A percentile compares a stretch with the other conserved stretches of the same genome.
phyloP scores from a whole-genome alignment of 1,140 invertebrate species.

The Drosophila subobscura region DNA sequence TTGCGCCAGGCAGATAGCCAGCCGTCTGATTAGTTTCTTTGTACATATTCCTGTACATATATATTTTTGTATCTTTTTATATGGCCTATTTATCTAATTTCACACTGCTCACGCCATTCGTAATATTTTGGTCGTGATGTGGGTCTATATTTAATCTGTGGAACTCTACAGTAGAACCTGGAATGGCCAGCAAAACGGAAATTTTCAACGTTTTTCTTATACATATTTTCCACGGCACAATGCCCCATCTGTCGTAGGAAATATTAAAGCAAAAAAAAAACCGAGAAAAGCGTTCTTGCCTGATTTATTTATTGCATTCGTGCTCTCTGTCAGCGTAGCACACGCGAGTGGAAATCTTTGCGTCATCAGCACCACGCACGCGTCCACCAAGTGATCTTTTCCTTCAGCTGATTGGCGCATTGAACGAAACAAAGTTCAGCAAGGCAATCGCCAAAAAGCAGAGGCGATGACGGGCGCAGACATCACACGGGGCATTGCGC shows the following conservation, averaged over 20 bases:
- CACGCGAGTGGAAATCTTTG: slow-evolving; percentile 61
- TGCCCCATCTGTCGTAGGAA: not conserved
- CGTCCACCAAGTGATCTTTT: slow-evolving; percentile 69
- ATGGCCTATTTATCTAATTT: slow-evolving; percentile 42
- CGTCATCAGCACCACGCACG: slow-evolving; percentile 67
- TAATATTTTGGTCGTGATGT: slow-evolving; percentile 26
- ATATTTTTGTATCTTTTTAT: slow-evolving; percentile 10
- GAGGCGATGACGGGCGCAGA: slow-evolving; percentile 22
- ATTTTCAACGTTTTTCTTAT: not conserved
- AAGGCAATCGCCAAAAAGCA: slow-evolving; percentile 9
- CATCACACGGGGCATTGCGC: slow-evolving; percentile 24
- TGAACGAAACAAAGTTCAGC: slow-evolving; percentile 50
- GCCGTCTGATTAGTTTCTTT: not conserved
- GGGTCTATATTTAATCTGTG: slow-evolving; percentile 22
- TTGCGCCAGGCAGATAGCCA: slow-evolving; percentile 14
- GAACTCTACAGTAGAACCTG: slow-evolving; percentile 6
- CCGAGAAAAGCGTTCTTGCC: slow-evolving; percentile 7
- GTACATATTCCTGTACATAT: too few relatives aligned
- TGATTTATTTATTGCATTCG: slow-evolving; percentile 38
- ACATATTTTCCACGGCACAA: not conserved
- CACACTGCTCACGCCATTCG: slow-evolving; percentile 29
- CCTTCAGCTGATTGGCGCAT: slow-evolving; percentile 56
- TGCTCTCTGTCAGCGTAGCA: slow-evolving; percentile 26
- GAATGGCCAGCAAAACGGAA: slow-evolving; percentile 21
- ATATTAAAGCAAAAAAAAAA: too few relatives aligned